These are phyloP conservation scores for Xerus rutilus DNA, from an alignment of 2,797 vertebrate species.

Conservation along the genomic window DNA sequence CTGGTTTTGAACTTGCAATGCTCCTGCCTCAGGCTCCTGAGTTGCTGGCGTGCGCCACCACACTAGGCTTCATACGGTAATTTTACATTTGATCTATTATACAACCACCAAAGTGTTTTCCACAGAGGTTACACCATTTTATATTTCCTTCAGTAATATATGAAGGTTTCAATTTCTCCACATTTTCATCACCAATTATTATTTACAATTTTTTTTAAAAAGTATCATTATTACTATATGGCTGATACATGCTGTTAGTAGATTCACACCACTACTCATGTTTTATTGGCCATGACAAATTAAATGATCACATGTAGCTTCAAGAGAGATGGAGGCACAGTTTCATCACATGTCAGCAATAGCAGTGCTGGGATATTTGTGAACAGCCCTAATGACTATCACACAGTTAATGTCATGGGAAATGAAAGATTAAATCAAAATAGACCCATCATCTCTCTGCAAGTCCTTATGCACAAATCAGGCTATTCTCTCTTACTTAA, in stretches of 20 bases:
- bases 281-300: slow-evolving; percentile 37
- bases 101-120: not conserved
- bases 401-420: not conserved
- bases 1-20: too few relatives aligned
- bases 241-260: not conserved
- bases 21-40: too few relatives aligned
- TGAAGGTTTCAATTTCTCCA: not conserved
- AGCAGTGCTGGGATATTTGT: not conserved
- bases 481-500: not conserved
- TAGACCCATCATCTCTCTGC: not conserved
- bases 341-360: not conserved
- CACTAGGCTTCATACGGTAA: not conserved
- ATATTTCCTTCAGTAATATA: not conserved
- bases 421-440: not conserved
- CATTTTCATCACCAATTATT: not conserved
- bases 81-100: not conserved
- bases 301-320: not conserved
- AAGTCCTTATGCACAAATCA: not conserved
- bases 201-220: not conserved
- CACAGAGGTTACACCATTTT: not conserved
- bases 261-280: not conserved
- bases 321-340: not conserved
- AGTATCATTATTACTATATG: not conserved
- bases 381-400: not conserved
- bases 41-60: too few relatives aligned